These are phyloP conservation scores for Panzeria rudis DNA, from an alignment of 2,888 invertebrate genomes.

Conservation along the genomic window DNA sequence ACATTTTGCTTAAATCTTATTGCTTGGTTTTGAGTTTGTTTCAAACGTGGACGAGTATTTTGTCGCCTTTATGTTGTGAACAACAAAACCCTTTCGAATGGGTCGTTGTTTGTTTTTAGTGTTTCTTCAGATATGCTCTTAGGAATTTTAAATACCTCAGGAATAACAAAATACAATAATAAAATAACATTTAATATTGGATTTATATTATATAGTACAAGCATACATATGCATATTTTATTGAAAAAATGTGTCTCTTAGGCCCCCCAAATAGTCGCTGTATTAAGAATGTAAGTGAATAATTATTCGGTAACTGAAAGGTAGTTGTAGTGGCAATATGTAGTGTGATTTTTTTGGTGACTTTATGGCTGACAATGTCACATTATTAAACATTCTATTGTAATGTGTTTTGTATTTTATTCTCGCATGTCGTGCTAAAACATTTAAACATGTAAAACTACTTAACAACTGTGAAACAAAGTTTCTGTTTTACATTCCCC, in stretches of 20 bases:
- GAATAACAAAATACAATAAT: conserved; percentile 51
- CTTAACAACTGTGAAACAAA: no score
- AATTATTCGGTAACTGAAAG: conserved; percentile 40
- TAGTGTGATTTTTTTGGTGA: conserved; percentile 67
- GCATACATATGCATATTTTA: conserved; percentile 33
- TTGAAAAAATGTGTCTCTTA: conserved; percentile 30
- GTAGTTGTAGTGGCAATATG: conserved; percentile 16
- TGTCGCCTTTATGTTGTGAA: conserved; percentile 2
- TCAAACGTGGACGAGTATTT: conserved; percentile 31
- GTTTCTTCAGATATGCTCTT: conserved; percentile 45
- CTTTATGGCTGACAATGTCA: conserved; percentile 66
- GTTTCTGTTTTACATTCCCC: conserved; percentile 26
- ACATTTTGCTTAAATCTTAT: conserved; percentile 55
- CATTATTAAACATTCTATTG: conserved; percentile 38
- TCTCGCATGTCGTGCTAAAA: conserved; percentile 54
- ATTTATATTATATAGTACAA: conserved; percentile 38
- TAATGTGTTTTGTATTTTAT: conserved; percentile 42
- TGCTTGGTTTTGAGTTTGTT: conserved; percentile 43
- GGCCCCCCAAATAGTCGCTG: conserved; percentile 68
- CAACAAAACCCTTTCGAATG: conserved; percentile 58
- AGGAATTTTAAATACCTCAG: conserved; percentile 68
- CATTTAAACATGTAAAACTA: conserved; percentile 21
- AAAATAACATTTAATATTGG: conserved; percentile 50
- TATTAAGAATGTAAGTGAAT: conserved; percentile 10
- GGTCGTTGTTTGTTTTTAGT: conserved; percentile 33